Conservation (phyloP, 2,888 invertebrate genomes). For the Aspidiotus rigidus region DNA sequence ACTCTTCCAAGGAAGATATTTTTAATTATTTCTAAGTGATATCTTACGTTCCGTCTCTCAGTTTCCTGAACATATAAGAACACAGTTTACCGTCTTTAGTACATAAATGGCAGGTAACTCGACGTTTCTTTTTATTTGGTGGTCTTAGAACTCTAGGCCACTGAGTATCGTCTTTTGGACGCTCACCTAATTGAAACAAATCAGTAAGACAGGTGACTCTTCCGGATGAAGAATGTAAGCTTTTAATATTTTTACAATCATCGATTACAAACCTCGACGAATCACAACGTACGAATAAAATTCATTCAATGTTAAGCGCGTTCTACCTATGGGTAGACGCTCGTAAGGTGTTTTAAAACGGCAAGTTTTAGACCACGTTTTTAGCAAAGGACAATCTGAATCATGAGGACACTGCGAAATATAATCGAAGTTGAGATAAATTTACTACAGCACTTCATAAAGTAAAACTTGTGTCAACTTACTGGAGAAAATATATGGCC, state of each 20-base stretch:
- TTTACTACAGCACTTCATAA: conserved; percentile 13
- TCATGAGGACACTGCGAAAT: conserved; percentile 71
- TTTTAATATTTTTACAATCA: conserved; percentile 23
- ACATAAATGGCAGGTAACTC: conserved; percentile 70
- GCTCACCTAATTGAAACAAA: conserved; percentile 41
- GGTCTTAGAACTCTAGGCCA: conserved; percentile 76
- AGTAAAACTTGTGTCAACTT: conserved; percentile 39
- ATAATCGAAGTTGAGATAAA: conserved; percentile 33
- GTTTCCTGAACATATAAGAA: conserved; percentile 65
- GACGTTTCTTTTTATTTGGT: conserved; percentile 58
- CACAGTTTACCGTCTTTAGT: conserved; percentile 61
- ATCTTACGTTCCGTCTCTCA: conserved; percentile 63
- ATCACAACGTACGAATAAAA: conserved; percentile 71
- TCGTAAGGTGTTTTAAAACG: conserved; percentile 60
- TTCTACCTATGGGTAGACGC: conserved; percentile 47
- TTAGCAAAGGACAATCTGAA: conserved; percentile 61
- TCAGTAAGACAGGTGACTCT: too few relatives aligned
- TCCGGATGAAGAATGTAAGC: conserved; percentile 5
- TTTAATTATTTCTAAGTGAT: too few relatives aligned
- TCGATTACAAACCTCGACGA: conserved; percentile 55
- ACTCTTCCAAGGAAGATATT: too few relatives aligned
- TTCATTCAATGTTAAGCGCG: conserved; percentile 47
- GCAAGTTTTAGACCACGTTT: conserved; percentile 60
- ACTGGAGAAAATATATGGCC: conserved; percentile 70
- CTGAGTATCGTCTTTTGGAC: conserved; percentile 47